phyloP scores from a whole-genome alignment of 2,888 invertebrate genomes.

The Callyntrura sp. region DNA sequence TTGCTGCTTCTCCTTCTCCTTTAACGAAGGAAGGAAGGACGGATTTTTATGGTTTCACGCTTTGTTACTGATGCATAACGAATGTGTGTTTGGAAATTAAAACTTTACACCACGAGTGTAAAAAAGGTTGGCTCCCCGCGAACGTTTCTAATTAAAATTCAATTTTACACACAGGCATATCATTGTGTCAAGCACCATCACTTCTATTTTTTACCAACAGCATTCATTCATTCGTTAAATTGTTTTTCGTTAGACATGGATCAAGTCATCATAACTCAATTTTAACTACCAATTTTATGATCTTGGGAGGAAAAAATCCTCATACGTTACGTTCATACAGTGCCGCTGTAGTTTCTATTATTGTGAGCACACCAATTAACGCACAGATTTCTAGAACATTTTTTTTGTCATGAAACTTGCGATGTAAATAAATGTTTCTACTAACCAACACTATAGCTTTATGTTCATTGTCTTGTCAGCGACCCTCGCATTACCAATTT shows the following conservation, averaged over 20 bases:
- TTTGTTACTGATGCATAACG: conserved; percentile 16
- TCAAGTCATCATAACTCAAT: conserved; percentile 31
- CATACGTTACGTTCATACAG: not conserved
- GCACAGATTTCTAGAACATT: conserved; percentile 15
- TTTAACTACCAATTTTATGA: conserved; percentile 34
- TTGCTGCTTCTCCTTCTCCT: conserved; percentile 36
- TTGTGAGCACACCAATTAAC: conserved; percentile 25
- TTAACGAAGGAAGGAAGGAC: conserved; percentile 15
- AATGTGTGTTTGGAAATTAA: not conserved
- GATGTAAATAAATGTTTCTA: conserved; percentile 30
- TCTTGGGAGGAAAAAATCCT: not conserved
- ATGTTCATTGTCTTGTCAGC: not conserved
- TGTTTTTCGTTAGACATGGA: not conserved
- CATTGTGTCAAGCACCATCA: not conserved
- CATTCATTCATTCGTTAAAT: conserved; percentile 6
- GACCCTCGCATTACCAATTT: not conserved
- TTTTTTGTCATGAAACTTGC: conserved; percentile 30
- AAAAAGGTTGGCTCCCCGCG: not conserved
- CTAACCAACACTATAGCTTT: conserved; percentile 4
- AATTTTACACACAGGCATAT: not conserved
- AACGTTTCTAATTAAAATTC: not conserved
- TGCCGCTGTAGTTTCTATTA: not conserved
- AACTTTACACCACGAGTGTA: not conserved
- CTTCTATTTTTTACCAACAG: not conserved
- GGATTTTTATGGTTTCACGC: not conserved